Conservation (phyloP, 1,140 invertebrate genomes). For the Euglossa dilemma region DNA sequence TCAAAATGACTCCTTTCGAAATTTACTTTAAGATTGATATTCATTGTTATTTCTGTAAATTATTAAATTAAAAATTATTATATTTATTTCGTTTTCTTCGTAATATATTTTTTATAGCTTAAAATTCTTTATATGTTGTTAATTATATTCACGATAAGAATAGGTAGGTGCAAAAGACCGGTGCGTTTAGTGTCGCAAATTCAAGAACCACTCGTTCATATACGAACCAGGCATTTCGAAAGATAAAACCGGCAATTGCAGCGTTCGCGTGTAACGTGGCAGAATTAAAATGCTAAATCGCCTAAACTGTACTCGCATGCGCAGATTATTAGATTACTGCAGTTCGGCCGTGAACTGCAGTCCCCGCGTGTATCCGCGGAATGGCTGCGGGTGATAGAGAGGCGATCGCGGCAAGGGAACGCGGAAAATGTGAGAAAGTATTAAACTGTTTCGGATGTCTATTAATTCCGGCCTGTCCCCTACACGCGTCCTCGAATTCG, state of each 20-base stretch:
- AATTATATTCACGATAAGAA: too few species aligned
- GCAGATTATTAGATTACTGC: conserved; percentile 1
- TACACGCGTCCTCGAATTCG: conserved; percentile 46
- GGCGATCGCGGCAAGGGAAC: conserved; percentile 13
- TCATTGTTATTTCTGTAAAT: too few species aligned
- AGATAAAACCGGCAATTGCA: background rate
- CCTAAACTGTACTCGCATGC: background rate
- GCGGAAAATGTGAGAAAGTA: conserved; percentile 60
- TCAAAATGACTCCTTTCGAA: too few species aligned
- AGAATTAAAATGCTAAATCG: conserved; percentile 16
- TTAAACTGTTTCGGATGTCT: conserved; percentile 55
- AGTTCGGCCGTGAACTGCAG: background rate
- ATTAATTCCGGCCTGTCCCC: conserved; percentile 68
- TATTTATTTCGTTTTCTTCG: too few species aligned
- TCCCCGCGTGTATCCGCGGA: conserved; percentile 40
- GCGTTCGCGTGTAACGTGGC: background rate
- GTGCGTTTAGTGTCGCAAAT: too few species aligned
- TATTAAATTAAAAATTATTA: too few species aligned
- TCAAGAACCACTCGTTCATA: too few species aligned
- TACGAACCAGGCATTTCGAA: too few species aligned
- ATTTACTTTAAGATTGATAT: too few species aligned
- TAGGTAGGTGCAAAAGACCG: too few species aligned
- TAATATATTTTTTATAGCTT: too few species aligned
- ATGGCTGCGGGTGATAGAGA: conserved; percentile 11
- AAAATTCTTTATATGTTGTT: too few species aligned